Conservation (phyloP, 2,113 vertebrate species). For the Todiramphus saurophagus region DNA sequence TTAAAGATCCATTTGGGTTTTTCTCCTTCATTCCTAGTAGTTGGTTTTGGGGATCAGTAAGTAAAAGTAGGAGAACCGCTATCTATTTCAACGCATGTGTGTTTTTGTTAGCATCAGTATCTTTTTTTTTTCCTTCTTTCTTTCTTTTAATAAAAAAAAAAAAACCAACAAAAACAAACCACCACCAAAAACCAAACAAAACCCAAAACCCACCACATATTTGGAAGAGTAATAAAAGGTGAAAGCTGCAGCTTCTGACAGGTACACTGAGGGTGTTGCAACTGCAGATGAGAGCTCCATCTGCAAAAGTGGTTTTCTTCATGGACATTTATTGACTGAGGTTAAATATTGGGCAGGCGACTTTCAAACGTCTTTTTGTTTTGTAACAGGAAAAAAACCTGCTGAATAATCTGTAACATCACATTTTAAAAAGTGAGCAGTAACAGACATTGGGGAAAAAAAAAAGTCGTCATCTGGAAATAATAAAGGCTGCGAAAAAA, state of each 20-base stretch:
- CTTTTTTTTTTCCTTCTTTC: background rate
- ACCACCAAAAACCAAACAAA: background rate
- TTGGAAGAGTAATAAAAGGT: background rate
- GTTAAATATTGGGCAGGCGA: background rate
- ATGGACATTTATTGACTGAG: background rate
- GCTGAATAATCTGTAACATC: background rate
- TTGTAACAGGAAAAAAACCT: background rate
- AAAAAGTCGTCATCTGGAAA: constrained; percentile 7
- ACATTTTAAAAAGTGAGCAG: background rate
- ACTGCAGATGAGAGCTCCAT: background rate
- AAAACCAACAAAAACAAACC: no score
- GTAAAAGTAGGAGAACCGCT: background rate
- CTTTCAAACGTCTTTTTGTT: background rate
- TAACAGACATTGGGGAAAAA: background rate
- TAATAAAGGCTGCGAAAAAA: background rate
- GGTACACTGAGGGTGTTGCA: background rate
- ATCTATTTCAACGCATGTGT: background rate
- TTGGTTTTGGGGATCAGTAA: background rate
- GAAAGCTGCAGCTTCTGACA: background rate
- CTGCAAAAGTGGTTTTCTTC: background rate
- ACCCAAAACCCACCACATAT: fast-evolving
- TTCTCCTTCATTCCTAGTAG: background rate
- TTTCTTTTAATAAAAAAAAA: background rate
- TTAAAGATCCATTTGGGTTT: background rate
- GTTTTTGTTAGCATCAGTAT: background rate